Evolutionary conservation across 2,113 vertebrate genomes (phyloP).

Genomic region (Onychostoma macrolepis): DNA sequence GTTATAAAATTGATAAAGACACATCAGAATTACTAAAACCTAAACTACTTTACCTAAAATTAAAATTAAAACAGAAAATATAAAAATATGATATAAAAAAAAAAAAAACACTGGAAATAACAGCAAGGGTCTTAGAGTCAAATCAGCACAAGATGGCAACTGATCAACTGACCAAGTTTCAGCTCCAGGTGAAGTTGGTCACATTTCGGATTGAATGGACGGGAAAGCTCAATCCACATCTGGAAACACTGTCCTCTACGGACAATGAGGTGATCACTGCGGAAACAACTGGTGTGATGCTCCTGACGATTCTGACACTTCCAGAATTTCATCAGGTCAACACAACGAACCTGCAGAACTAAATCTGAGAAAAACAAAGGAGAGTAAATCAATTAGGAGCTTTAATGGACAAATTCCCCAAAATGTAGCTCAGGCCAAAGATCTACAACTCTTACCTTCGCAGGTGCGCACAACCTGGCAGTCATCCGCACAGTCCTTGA

Average conservation of each 20-base stretch:
- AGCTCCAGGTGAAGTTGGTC: slow-evolving; percentile 79
- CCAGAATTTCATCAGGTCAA: slow-evolving; percentile 77
- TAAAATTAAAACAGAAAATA: no score
- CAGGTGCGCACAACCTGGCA: slow-evolving; percentile 7
- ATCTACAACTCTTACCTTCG: neutral
- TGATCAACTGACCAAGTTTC: slow-evolving; percentile 72
- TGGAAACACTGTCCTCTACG: slow-evolving; percentile 83
- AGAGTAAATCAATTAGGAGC: neutral
- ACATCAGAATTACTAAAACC: no score
- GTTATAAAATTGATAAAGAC: no score
- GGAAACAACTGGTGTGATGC: slow-evolving; percentile 82
- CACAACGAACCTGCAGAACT: slow-evolving; percentile 61
- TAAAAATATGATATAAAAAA: no score
- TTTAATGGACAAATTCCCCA: neutral
- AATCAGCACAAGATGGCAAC: neutral
- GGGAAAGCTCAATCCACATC: slow-evolving; percentile 75
- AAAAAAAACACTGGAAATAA: neutral
- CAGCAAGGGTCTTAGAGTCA: no score
- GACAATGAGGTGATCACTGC: slow-evolving; percentile 74
- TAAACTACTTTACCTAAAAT: no score
- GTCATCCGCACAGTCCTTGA: neutral
- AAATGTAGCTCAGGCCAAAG: neutral
- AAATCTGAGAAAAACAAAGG: slow-evolving; percentile 10
- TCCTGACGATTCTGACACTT: slow-evolving; percentile 67
- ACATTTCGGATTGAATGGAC: slow-evolving; percentile 69